These are phyloP conservation scores for Sesamia nonagrioides DNA, from an alignment of 1,140 invertebrate species.

Conservation along the genomic window DNA sequence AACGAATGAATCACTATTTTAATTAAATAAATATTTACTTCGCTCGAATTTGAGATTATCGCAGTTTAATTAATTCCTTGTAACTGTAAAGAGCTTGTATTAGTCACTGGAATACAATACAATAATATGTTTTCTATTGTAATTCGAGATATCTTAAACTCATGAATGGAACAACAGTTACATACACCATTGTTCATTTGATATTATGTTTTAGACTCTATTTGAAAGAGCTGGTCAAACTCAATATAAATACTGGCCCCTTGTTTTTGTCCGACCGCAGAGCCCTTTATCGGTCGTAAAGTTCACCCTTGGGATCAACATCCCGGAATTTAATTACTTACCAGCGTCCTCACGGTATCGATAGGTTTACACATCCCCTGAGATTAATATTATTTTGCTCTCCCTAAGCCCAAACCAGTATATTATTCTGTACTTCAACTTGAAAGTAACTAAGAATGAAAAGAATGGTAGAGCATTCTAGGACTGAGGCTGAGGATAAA, in stretches of 20 bases:
- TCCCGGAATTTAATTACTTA: slow-evolving; percentile 77
- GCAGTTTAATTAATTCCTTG: slow-evolving; percentile 3
- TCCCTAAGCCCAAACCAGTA: neutral
- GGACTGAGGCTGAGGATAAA: too few species aligned
- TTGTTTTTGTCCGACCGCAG: slow-evolving; percentile 60
- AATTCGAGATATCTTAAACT: neutral
- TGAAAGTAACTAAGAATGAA: neutral
- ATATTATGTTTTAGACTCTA: neutral
- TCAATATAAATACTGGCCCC: slow-evolving; percentile 19
- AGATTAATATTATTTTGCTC: slow-evolving; percentile 55
- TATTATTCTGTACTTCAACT: neutral
- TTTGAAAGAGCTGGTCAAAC: slow-evolving; percentile 9
- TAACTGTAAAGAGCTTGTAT: neutral
- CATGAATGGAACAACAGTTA: neutral
- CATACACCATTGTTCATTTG: neutral
- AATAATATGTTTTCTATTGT: slow-evolving; percentile 3
- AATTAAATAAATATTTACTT: slow-evolving; percentile 8
- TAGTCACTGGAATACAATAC: slow-evolving; percentile 19
- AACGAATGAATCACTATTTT: neutral
- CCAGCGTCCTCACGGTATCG: slow-evolving; percentile 56
- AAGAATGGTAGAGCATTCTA: too few species aligned
- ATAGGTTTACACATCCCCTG: slow-evolving; percentile 50
- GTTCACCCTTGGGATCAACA: slow-evolving; percentile 60
- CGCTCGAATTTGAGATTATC: neutral
- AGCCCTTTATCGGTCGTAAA: slow-evolving; percentile 64